A percentile compares a stretch with the other conserved stretches of the same genome.
These are phyloP conservation scores for Microctonus aethiopoides DNA, from an alignment of 2,888 invertebrate genomes.

Conservation along the genomic window DNA sequence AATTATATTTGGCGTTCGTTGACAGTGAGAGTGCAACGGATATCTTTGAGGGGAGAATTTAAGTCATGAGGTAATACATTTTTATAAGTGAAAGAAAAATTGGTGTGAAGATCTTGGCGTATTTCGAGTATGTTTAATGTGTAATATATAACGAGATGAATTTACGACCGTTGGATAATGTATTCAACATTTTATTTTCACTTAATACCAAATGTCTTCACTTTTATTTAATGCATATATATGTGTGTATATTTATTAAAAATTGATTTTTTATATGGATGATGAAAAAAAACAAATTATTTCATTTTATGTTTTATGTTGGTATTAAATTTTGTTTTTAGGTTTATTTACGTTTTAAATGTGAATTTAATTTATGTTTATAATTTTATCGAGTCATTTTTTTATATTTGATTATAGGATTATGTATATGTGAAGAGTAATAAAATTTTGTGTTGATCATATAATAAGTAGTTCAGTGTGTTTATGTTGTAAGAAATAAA, in stretches of 20 bases:
- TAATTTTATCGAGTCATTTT: neutral
- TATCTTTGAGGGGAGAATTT: neutral
- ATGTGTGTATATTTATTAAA: neutral
- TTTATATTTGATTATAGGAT: neutral
- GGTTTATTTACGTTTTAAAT: neutral
- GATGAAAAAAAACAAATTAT: neutral
- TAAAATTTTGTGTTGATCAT: neutral
- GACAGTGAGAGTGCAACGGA: slow-evolving; percentile 26
- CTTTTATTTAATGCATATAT: slow-evolving; percentile 1
- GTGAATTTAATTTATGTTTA: neutral
- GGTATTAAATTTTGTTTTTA: no score
- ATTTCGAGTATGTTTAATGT: neutral
- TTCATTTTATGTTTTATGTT: no score
- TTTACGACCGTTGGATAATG: slow-evolving; percentile 13
- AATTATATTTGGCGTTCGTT: slow-evolving; percentile 22
- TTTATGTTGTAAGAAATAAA: slow-evolving; percentile 65
- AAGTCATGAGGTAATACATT: neutral
- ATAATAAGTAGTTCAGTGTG: slow-evolving; percentile 45
- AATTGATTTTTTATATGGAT: neutral
- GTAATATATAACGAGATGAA: slow-evolving; percentile 3
- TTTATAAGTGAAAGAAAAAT: neutral
- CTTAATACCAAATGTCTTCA: neutral
- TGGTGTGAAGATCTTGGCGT: neutral
- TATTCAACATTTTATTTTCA: slow-evolving; percentile 4
- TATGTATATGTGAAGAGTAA: neutral